Evolutionary conservation across 2,113 vertebrate species (phyloP).

Genomic region (Ranitomeya variabilis): DNA sequence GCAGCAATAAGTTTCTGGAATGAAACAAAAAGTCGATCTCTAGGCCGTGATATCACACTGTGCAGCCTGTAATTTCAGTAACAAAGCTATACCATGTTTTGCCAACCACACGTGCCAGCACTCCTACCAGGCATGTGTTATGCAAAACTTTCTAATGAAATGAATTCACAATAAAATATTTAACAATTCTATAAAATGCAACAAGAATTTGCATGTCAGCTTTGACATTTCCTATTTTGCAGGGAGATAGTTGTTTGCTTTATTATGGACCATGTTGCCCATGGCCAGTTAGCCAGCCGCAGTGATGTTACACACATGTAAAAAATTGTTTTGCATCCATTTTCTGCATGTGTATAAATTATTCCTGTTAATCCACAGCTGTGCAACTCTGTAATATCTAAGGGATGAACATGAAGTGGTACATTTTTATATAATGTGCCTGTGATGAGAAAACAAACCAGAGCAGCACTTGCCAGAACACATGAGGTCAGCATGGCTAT

Average conservation of each 20-base stretch:
- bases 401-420: neutral
- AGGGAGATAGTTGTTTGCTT: too few species aligned
- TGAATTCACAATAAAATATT: slow-evolving; percentile 2
- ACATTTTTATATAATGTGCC: slow-evolving; percentile 5
- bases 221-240: neutral
- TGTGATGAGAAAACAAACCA: slow-evolving; percentile 28
- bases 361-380: neutral
- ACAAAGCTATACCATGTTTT: neutral
- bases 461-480: slow-evolving; percentile 7
- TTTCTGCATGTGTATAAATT: neutral
- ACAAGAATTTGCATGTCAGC: neutral
- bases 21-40: neutral
- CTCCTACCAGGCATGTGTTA: slow-evolving; percentile 30
- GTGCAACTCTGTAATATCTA: neutral
- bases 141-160: neutral
- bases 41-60: neutral
- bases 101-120: neutral
- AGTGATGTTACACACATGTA: neutral
- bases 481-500: slow-evolving; percentile 22
- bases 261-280: neutral
- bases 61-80: neutral
- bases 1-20: neutral
- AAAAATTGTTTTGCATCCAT: neutral
- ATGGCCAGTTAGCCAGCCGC: neutral
- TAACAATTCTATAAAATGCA: neutral